These are phyloP conservation scores for Thaumatotibia leucotreta DNA, from an alignment of 1,140 invertebrate genomes.

Conservation along the genomic window DNA sequence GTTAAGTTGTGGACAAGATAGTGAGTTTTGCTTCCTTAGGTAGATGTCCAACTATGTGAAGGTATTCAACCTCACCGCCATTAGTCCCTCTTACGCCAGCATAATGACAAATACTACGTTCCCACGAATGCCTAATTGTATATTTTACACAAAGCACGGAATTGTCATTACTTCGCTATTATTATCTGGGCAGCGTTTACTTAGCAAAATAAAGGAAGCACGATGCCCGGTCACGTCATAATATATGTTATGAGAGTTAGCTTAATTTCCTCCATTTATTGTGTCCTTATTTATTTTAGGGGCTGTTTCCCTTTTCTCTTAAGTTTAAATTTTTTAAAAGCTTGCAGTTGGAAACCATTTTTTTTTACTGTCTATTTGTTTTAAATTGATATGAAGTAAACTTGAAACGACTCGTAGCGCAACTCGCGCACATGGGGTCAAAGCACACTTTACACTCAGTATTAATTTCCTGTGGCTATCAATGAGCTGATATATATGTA, in stretches of 20 bases:
- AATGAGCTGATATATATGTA: too few species aligned
- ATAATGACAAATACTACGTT: neutral
- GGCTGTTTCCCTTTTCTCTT: too few species aligned
- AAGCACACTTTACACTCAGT: too few species aligned
- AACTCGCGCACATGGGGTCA: too few species aligned
- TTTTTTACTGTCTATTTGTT: too few species aligned
- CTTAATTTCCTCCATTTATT: conserved; percentile 34
- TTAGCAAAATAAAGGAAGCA: conserved; percentile 44
- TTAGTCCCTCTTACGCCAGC: neutral
- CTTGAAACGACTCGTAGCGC: too few species aligned
- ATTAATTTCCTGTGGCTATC: too few species aligned
- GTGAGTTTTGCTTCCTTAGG: neutral
- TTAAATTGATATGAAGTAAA: too few species aligned
- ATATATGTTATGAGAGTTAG: conserved; percentile 31
- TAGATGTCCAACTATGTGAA: neutral
- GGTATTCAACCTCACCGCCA: neutral
- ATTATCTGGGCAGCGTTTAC: conserved; percentile 6
- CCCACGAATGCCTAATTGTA: conserved; percentile 32
- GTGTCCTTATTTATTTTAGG: neutral
- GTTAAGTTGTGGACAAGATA: too few species aligned
- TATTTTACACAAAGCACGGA: conserved; percentile 25
- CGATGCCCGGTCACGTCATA: conserved; percentile 43
- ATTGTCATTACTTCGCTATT: conserved; percentile 19
- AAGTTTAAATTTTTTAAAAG: too few species aligned
- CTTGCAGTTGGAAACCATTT: too few species aligned